Conservation (phyloP, 2,888 invertebrate genomes). For the Lepeophtheirus nordmannii region DNA sequence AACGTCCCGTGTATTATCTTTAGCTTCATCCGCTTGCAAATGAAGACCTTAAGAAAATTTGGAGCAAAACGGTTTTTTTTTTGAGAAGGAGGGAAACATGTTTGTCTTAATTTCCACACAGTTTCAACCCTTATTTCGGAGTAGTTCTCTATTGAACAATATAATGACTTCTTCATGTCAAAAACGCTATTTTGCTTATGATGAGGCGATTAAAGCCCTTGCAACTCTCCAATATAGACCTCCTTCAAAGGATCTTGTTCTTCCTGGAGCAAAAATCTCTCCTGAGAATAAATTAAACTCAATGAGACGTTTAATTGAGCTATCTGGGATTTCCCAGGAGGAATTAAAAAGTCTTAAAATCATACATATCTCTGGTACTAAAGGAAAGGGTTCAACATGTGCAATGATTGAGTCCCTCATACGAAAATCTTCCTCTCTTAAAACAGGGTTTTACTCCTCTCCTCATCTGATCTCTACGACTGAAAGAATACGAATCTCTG, state of each 20-base stretch:
- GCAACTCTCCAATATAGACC: slow-evolving; percentile 58
- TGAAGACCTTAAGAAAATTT: too few relatives aligned
- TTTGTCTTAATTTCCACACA: not conserved
- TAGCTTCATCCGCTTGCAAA: too few relatives aligned
- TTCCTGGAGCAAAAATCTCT: slow-evolving; percentile 26
- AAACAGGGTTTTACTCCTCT: slow-evolving; percentile 87
- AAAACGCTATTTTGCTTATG: slow-evolving; percentile 28
- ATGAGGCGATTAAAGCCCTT: slow-evolving; percentile 54
- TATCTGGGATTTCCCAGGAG: slow-evolving; percentile 48
- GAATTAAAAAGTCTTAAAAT: slow-evolving; percentile 54
- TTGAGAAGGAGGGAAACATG: too few relatives aligned
- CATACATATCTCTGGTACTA: slow-evolving; percentile 51
- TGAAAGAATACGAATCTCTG: slow-evolving; percentile 78
- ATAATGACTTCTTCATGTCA: not conserved
- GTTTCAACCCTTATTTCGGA: not conserved
- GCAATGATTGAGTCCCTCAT: slow-evolving; percentile 80
- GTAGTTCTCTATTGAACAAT: not conserved
- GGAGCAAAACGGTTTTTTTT: too few relatives aligned
- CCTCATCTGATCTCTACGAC: slow-evolving; percentile 83
- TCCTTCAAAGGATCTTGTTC: slow-evolving; percentile 41
- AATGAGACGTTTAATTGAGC: slow-evolving; percentile 30
- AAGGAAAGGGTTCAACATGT: slow-evolving; percentile 89
- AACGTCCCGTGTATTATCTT: too few relatives aligned
- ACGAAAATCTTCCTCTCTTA: slow-evolving; percentile 54
- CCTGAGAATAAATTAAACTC: slow-evolving; percentile 26